phyloP scores from a whole-genome alignment of 2,113 vertebrate species.

The Vulpes ferrilata region DNA sequence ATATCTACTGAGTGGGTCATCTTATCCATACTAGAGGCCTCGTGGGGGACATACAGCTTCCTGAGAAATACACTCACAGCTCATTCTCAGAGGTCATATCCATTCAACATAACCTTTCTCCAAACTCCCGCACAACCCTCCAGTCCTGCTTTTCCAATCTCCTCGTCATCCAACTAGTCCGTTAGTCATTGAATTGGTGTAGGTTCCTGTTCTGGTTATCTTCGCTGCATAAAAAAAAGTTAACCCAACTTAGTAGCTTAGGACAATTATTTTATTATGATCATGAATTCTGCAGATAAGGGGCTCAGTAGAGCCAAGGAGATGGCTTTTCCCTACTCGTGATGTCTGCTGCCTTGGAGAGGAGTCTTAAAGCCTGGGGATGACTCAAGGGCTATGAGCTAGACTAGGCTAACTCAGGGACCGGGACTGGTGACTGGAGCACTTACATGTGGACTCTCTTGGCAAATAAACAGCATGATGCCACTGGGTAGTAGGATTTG shows the following conservation, averaged over 20 bases:
- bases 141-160: background rate
- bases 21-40: background rate
- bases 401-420: background rate
- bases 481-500: background rate
- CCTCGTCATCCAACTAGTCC: background rate
- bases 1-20: background rate
- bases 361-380: background rate
- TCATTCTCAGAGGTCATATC: background rate
- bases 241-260: background rate
- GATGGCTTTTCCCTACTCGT: background rate
- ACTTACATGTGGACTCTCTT: background rate
- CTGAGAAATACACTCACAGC: background rate
- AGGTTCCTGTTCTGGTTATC: background rate
- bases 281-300: background rate
- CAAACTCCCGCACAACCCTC: background rate
- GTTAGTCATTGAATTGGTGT: background rate
- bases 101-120: background rate
- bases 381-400: background rate
- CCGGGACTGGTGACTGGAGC: background rate
- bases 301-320: background rate
- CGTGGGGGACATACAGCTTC: background rate
- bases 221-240: background rate
- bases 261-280: background rate
- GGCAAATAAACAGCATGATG: background rate
- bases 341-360: background rate